Evolutionary conservation across 2,797 vertebrate species (phyloP), one percentile per base, ranked within the genome.

Genomic region (Acrossocheilus wenchowensis): DNA sequence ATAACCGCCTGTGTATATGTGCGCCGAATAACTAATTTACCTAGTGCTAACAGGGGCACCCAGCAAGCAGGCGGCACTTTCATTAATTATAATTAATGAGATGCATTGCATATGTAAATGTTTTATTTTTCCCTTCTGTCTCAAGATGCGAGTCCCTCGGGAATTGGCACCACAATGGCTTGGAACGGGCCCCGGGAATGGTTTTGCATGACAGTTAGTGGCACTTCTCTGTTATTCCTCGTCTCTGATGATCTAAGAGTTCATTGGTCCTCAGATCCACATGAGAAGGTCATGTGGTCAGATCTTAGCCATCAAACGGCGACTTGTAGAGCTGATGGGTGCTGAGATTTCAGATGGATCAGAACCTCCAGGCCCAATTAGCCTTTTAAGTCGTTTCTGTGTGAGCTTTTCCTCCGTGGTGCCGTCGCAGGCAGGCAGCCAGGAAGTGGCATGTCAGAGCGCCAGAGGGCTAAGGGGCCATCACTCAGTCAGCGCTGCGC

Each of bases 81-180:
- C 87, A 90, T 88, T 90, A 91, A 91, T 91, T 87, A 89, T 86
- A 90, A 88, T 87, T 88, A 88, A 89, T 87, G 87, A 91, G 89
- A 88, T 88, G 86, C 85, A 82, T 82, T 89, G 87, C 86, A 88
- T 87, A 88, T 89, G 87, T 90, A 88, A 89, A 91, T 90, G 82
- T 84, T 89, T 82, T 84, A 78, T 87, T 81, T 83, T 87, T 81
- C 71, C 78, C 80, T 71, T 82, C 54, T 85, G 73, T 66, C 57
- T 82, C 66, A 69, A 80, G 48, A 85, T 78, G 79, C 1, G 72
- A 69, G 43, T 82, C 81, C 81, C 81, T 57, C 3, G 21, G 73
- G 87, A 84, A 64, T 85, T 86, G 77, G 73, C 80, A 79, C 78
- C 62, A 54, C 75, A 54, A 9, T 79, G 85, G 87, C 74, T 82